Percentiles rank a stretch among this genome's conserved stretches.
Evolutionary conservation across 2,113 vertebrate genomes (phyloP).

Genomic region (Callionymus lyra): DNA sequence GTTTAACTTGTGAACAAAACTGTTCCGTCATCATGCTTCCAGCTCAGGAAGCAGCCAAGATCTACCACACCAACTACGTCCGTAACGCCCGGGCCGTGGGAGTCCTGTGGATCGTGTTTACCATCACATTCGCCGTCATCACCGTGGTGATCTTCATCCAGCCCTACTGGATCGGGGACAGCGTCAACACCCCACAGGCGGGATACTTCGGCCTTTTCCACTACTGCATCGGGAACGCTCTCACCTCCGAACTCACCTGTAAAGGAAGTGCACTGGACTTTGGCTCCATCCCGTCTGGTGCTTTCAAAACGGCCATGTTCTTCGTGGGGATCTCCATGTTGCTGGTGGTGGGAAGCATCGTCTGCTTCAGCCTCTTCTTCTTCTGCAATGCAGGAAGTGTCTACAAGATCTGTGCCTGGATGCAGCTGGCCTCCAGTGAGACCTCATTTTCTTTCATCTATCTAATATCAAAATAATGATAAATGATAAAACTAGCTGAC

Average conservation of each 20-base stretch:
- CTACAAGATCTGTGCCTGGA: conserved; percentile 97
- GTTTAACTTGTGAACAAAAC: background rate
- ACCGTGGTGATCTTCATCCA: conserved; percentile 94
- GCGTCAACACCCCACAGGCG: conserved; percentile 88
- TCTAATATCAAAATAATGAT: background rate
- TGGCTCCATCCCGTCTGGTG: conserved; percentile 89
- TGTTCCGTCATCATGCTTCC: conserved; percentile 66
- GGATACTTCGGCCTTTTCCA: conserved; percentile 97
- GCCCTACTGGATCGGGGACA: conserved; percentile 98
- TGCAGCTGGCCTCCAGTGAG: conserved; percentile 94
- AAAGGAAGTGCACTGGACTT: conserved; percentile 93
- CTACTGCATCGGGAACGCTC: conserved; percentile 92
- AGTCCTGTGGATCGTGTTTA: conserved; percentile 91
- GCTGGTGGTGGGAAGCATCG: conserved; percentile 86
- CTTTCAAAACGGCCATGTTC: conserved; percentile 97
- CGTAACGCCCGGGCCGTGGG: conserved; percentile 86
- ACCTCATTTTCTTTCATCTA: background rate
- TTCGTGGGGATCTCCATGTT: conserved; percentile 91
- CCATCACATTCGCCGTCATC: conserved; percentile 90
- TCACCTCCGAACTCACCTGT: conserved; percentile 91
- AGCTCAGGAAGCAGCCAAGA: conserved; percentile 87
- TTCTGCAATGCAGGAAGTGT: conserved; percentile 93
- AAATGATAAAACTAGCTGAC: too few species aligned
- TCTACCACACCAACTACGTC: conserved; percentile 97
- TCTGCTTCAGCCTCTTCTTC: conserved; percentile 94